Evolutionary conservation across 2,797 vertebrate genomes (phyloP), one percentile per base, ranked within the genome.

Genomic region (Myotis planiceps): DNA sequence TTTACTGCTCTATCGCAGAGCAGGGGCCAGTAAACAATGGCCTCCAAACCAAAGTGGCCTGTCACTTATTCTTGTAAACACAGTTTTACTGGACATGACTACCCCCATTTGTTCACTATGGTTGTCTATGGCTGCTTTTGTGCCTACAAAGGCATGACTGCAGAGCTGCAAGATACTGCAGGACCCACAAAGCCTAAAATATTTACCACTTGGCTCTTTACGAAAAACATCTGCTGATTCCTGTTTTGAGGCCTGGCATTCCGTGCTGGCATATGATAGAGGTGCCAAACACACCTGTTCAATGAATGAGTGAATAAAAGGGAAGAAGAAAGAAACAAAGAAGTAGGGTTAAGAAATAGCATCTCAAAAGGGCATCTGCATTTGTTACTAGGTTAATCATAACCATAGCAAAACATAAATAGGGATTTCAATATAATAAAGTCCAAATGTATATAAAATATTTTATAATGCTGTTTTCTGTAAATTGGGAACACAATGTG

Each of bases 391-490:
- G 60, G 81, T 92, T 78, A 69, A 84, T 34, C 14, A 60, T 60
- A 78, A 88, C 6, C 18, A 23, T 0, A 75, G 49, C 29, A 88
- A 83, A 87, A 53, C 45, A 58, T 25, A 79, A 60, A 79, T n/a
- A 55, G 14, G 82, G 51, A 81, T 74, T 63, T 90, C 65, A 68
- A 68, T 53, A 25, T 81, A 72, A 82, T 68, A 55, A 53, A 94
- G 80, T 68, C 55, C 53, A 92, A 68, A 78, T 47, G 69, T 4
- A 81, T 29, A 72, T 37, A 55, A 88, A 68, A 93, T 63, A 93
- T 39, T 83, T 92, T 95, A 27, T 42, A 75, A 92, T 84, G 87
- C 19, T 71, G 2, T 83, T 90, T 93, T 72, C 39, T n/a, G 15
- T 47, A 49, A 19, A 18, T 37, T 90, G 49, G 32, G 39, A 39